Base-by-base conservation (phyloP, 2,113 vertebrate species). In the Eurystomus gularis region DNA sequence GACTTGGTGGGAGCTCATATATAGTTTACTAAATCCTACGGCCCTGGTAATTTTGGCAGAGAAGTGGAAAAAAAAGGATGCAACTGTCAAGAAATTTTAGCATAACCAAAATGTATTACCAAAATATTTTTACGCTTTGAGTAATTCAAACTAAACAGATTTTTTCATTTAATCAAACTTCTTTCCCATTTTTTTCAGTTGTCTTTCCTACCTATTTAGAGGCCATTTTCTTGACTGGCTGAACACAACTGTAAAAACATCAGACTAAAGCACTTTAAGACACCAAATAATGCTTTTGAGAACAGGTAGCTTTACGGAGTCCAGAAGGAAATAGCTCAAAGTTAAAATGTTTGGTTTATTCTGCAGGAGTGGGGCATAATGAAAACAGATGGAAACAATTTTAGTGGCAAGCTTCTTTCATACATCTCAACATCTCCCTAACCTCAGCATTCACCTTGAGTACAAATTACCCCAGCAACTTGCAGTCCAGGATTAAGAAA, bases 221-320 rank as follows among this genome's bases (percentile, higher is more conserved):
- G 46, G 44, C 18, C 0, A 35, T 94, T 93, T 86, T 88, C 87
- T 62, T 73, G 66, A 80, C 90, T 80, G 54, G 62, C n/a, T 79
- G 49, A 85, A 86, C 29, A 39, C 33, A 84, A 94, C 83, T 82
- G 82, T 79, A 92, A 87, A 96, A 94, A 91, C 58, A 91, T 76
- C 66, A 80, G 73, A 26, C 81, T 82, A 87, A 96, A 89, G 81
- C 86, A 89, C 83, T 96, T 94, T 92, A 86, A 95, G 88, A 92
- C 61, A 94, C n/a, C 91, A 93, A 93, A 93, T 94, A 82, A 96
- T 89, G 83, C 81, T 94, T 94, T 65, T 89, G 94, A 96, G 94
- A 96, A 93, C 95, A 97, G 96, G 96, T 97, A 96, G 96, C 96
- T 94, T 95, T 96, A 94, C 93, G 93, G 88, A 89, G 57, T 85